Conservation (phyloP, 2,113 vertebrate species). For the human (Homo sapiens) region GRCh38 chr1:201484001-201484500, state of each 20-base stretch:
- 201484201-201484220: neutral
- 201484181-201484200: neutral
- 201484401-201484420: neutral
- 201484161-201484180: neutral
- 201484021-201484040: neutral
- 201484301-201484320: neutral
- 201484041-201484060: neutral
- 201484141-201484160: neutral
- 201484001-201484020: neutral
- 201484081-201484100: neutral
- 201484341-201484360: neutral
- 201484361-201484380: neutral
- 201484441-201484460: neutral
- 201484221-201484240: neutral
- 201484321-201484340: accelerated
- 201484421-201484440: neutral
- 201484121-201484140: neutral
- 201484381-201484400: neutral
- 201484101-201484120: neutral
- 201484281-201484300: neutral
- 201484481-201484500: neutral
- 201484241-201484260: neutral
- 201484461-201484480: neutral
- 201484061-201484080: neutral
- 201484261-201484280: neutral